Evolutionary conservation across 1,140 invertebrate species (phyloP).

Genomic region (Spodoptera frugiperda): DNA sequence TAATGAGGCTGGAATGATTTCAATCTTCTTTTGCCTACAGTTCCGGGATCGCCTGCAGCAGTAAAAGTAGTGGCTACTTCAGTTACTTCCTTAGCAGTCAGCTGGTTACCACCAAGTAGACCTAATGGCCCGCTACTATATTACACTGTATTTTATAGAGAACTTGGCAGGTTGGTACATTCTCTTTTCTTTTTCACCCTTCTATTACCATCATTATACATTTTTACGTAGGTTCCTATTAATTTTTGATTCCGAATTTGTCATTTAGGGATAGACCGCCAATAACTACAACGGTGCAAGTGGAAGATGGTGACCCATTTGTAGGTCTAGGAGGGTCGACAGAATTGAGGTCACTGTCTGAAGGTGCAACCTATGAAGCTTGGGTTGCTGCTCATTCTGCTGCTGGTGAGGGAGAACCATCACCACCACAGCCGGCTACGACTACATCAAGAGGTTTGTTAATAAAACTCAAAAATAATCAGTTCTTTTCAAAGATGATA

Average conservation of each 20-base stretch:
- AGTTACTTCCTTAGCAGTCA: constrained; percentile 92
- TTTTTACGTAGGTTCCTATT: background rate
- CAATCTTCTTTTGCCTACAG: constrained; percentile 85
- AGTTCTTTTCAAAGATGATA: too few species aligned
- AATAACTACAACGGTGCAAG: constrained; percentile 76
- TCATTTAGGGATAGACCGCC: constrained; percentile 73
- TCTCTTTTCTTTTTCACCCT: background rate
- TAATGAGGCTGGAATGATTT: too few species aligned
- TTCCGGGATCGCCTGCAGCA: constrained; percentile 92
- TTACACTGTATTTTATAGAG: constrained; percentile 93
- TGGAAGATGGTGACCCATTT: constrained; percentile 69
- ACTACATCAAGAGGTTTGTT: constrained; percentile 75
- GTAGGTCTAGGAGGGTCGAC: constrained; percentile 77
- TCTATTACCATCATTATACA: too few species aligned
- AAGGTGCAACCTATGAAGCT: constrained; percentile 91
- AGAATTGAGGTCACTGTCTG: constrained; percentile 75
- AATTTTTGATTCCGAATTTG: background rate
- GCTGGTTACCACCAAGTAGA: constrained; percentile 93
- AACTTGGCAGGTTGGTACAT: constrained; percentile 85
- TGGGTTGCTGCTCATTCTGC: constrained; percentile 95
- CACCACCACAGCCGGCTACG: constrained; percentile 75
- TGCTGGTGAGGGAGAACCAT: constrained; percentile 90
- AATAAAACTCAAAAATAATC: background rate
- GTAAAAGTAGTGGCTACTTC: constrained; percentile 94
- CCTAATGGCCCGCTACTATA: constrained; percentile 93